Evolutionary conservation across 2,113 vertebrate species (phyloP), one percentile per base, ranked within the genome.

Genomic region (Saguinus midas): DNA sequence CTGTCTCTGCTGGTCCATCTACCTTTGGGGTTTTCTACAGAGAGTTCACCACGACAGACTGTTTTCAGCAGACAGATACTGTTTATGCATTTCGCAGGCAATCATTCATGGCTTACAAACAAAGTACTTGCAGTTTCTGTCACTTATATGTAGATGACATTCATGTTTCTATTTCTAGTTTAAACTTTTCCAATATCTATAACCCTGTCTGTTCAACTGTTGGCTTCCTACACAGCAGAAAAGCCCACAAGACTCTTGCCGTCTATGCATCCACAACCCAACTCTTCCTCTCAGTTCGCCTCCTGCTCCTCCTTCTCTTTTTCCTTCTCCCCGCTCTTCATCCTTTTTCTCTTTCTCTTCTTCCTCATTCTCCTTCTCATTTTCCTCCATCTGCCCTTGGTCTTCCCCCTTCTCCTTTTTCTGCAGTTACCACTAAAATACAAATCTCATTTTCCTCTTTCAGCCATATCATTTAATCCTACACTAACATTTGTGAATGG

Each of bases 181-280:
- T 45, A 55, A 80, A 37, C 52, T 79, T 50, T 70, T 61, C 40
- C 79, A 23, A 50, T 1, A 27, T 11, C 21, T 23, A 48, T 29
- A 27, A 6, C 1, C 20, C 13, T 32, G 57, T 27, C 78, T 76
- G 21, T 58, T 8, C 20, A 23, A 8, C 23, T 3, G 12, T 29
- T 52, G n/a, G 50, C n/a, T 72, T 40, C 2, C 32, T 35, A 3
- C 4, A 64, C 6, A 20, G 25, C 7, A 29, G 7, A 0, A 52
- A 40, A 40, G 45, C 1, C 29, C 37, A 2, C 64, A 3, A 32
- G 58, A 29, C n/a, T 37, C 27, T 35, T 79, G 29, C 61, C 0
- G 0, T 14, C 27, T 23, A 3, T 4, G 0, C 5, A 12, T n/a
- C 45, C 48, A 23, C 4, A 2, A 0, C 27, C 5, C 3, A 32